Evolutionary conservation across 2,113 vertebrate species (phyloP).

Genomic region (Nycticryphes semicollaris): DNA sequence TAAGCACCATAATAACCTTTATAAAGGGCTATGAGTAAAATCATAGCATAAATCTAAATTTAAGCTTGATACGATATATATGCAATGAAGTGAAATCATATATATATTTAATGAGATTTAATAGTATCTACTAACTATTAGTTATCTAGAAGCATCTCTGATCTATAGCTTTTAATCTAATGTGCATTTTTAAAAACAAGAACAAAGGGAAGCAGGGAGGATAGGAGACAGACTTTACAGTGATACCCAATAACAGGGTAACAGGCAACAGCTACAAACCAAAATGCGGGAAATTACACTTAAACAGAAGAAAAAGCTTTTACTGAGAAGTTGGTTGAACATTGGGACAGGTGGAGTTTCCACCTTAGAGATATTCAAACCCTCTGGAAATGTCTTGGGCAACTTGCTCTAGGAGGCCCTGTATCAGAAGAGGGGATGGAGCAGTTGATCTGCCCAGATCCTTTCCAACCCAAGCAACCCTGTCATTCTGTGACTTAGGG

Average conservation of each 20-base stretch:
- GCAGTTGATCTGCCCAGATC: not conserved
- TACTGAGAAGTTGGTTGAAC: not conserved
- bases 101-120: not conserved
- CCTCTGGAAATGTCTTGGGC: not conserved
- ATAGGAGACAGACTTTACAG: not conserved
- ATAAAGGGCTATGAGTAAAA: not conserved
- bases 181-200: not conserved
- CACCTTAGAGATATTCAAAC: not conserved
- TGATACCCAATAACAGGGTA: not conserved
- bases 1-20: not conserved
- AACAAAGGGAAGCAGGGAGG: not conserved
- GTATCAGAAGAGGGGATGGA: not conserved
- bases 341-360: not conserved
- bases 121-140: not conserved
- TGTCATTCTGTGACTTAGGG: not conserved
- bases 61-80: not conserved
- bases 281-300: not conserved
- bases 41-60: not conserved
- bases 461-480: not conserved
- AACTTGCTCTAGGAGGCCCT: not conserved
- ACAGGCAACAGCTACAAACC: not conserved
- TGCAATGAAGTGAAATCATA: not conserved
- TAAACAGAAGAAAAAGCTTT: not conserved
- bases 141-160: not conserved
- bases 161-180: not conserved